Evolutionary conservation across 2,888 invertebrate species (phyloP), one percentile per base, ranked within the genome.

Genomic region (Pelosia muscerda): DNA sequence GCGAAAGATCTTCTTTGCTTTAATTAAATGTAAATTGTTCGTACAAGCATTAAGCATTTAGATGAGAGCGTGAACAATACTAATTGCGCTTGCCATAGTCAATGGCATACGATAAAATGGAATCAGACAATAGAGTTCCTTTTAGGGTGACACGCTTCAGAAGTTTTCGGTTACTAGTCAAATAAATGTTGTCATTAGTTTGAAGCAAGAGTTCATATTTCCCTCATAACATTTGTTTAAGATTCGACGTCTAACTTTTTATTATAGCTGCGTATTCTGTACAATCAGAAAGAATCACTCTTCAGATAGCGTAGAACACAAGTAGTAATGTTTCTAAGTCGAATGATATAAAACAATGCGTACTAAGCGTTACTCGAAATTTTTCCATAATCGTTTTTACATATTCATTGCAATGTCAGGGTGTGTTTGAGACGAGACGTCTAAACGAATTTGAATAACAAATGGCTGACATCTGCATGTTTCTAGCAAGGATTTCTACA

Each of bases 301-400:
- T 13, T 55, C 55, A 26, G 15, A 19, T 19, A 8, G 13, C 26
- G 26, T 56, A 26, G 26, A 2, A 57, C 2, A 31, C 2, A 31
- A 2, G 22, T 6, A 25, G 25, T 59, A 54, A 13, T 9, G 57
- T n/a, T 9, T 56, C 56, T 19, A 9, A 34, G 25, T 25, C 34
- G 13, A 10, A 53, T 73, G 56, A 68, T 71, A 81, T 72, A 79
- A 76, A 78, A 79, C 74, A 81, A 78, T 79, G 77, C 74, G 79
- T 82, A 85, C 82, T 83, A 22, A 23, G 55, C n/a, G 76, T 86
- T 86, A 88, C 88, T 88, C 88, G 87, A 88, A 88, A 90, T 88
- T 89, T 90, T 92, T 92, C 91, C 93, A 91, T 92, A 92, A 94
- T 92, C 88, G 87, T 93, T 93, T 90, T 92, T 94, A 94, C 93